phyloP scores from a whole-genome alignment of 1,140 invertebrate genomes.

The Metaphire vulgaris region DNA sequence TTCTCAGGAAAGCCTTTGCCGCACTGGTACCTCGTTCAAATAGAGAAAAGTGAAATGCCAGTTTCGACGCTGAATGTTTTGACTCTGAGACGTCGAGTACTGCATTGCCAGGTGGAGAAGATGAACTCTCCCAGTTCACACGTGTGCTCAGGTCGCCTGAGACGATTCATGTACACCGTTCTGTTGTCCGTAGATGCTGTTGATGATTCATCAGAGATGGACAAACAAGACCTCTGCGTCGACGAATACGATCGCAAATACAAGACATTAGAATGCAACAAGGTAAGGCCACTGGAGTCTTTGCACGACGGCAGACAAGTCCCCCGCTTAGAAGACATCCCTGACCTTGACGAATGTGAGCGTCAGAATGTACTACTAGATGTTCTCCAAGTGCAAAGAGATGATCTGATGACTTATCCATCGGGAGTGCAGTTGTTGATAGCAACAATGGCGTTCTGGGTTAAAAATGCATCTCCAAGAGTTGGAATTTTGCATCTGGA shows the following conservation, averaged over 20 bases:
- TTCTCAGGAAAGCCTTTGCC: neutral
- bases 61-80: neutral
- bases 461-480: neutral
- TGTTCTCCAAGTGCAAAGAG: neutral
- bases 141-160: neutral
- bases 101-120: neutral
- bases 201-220: neutral
- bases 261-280: neutral
- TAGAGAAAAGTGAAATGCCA: neutral
- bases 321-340: neutral
- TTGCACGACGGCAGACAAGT: neutral
- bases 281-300: neutral
- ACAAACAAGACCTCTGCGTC: neutral
- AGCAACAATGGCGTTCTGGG: constrained; percentile 2
- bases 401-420: constrained; percentile 1
- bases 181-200: neutral
- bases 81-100: neutral
- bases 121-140: neutral
- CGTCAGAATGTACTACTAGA: neutral
- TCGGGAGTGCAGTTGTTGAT: neutral
- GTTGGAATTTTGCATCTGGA: neutral
- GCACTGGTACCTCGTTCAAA: neutral
- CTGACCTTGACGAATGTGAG: neutral
- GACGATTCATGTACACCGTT: neutral
- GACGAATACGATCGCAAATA: neutral